Evolutionary conservation across 2,797 vertebrate genomes (phyloP).

Genomic region (Cheirogaleus major): DNA sequence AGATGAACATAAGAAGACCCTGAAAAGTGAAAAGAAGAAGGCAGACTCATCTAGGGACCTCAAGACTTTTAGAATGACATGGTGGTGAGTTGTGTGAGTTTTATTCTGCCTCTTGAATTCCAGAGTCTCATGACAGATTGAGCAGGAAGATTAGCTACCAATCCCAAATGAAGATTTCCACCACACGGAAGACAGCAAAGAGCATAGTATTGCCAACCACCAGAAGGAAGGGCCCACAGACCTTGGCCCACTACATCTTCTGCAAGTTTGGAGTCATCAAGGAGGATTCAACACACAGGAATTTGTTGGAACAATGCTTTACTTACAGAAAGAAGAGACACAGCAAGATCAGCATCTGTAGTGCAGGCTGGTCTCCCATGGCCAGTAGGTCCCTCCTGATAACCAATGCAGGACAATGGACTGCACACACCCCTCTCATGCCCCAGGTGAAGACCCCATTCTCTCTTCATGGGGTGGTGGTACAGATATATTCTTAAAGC

Average conservation of each 20-base stretch:
- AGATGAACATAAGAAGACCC: neutral
- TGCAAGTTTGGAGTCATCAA: neutral
- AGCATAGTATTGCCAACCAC: too few relatives aligned
- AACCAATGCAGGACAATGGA: neutral
- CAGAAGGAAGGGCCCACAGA: too few relatives aligned
- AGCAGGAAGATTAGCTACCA: neutral
- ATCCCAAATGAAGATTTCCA: neutral
- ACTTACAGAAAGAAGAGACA: neutral
- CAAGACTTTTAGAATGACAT: neutral
- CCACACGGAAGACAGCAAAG: neutral
- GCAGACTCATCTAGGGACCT: neutral
- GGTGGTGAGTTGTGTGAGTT: neutral
- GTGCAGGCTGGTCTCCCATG: neutral
- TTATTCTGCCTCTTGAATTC: neutral
- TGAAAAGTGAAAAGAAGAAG: neutral
- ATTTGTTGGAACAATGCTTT: neutral
- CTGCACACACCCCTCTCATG: neutral
- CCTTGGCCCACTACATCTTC: neutral
- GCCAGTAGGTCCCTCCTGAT: neutral
- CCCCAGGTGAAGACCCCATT: neutral
- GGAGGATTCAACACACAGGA: neutral
- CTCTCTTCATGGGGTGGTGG: rapidly evolving
- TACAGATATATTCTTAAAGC: neutral
- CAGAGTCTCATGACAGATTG: neutral
- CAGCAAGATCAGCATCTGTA: neutral